Evolutionary conservation across 2,888 invertebrate species (phyloP).

Genomic region (Drosophila cognata): DNA sequence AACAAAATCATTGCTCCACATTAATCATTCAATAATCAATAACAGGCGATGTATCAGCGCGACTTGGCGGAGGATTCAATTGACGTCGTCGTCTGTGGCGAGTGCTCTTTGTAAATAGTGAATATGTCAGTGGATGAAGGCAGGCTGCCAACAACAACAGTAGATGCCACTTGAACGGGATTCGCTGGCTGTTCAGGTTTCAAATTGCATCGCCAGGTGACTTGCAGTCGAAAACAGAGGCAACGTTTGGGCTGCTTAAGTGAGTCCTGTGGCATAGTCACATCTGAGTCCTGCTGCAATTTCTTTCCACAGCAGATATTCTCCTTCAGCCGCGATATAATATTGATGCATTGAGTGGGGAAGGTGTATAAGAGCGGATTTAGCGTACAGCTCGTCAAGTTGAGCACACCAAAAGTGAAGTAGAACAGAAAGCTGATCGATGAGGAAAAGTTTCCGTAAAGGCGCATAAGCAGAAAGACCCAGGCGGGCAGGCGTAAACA

Average conservation of each 20-base stretch:
- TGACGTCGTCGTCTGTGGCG: slow-evolving; percentile 45
- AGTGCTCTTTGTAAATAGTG: slow-evolving; percentile 33
- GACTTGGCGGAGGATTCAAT: slow-evolving; percentile 49
- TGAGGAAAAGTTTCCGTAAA: slow-evolving; percentile 78
- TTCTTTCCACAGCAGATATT: slow-evolving; percentile 29
- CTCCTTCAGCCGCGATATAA: slow-evolving; percentile 45
- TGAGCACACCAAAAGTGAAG: slow-evolving; percentile 86
- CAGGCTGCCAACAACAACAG: slow-evolving; percentile 31
- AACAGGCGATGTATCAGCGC: slow-evolving; percentile 20
- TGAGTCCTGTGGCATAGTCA: slow-evolving; percentile 46
- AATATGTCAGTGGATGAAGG: slow-evolving; percentile 37
- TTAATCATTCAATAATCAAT: slow-evolving; percentile 55
- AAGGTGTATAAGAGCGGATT: slow-evolving; percentile 88
- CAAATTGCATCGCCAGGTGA: slow-evolving; percentile 51
- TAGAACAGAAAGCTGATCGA: slow-evolving; percentile 85
- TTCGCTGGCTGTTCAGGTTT: not conserved
- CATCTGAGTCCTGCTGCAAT: slow-evolving; percentile 9
- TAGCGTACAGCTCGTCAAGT: slow-evolving; percentile 86
- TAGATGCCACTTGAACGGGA: not conserved
- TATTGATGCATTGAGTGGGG: slow-evolving; percentile 85
- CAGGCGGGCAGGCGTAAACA: slow-evolving; percentile 86
- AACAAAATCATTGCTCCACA: slow-evolving; percentile 14
- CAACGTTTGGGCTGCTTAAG: slow-evolving; percentile 4
- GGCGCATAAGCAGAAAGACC: slow-evolving; percentile 86
- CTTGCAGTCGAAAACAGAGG: slow-evolving; percentile 35